Base-by-base conservation (phyloP, 2,888 invertebrate species). In the Hirudinaria manillensis region DNA sequence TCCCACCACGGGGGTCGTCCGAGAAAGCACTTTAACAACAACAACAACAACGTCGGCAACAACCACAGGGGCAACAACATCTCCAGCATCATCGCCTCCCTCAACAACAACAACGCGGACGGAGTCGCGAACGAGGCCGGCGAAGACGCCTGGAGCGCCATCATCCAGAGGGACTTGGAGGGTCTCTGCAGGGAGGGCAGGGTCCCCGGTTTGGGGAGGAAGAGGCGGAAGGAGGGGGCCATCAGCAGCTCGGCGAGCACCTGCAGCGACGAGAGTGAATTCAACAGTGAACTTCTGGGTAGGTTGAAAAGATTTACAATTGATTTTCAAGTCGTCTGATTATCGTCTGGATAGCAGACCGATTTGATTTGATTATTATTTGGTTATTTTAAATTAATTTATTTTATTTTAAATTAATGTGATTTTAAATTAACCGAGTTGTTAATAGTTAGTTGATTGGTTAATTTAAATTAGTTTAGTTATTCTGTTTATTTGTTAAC, bases 231-330 rank as follows among this genome's bases (percentile, higher is more conserved):
- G 65, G 65, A 67, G 1, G 77, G 76, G 3, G 76, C 56, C 3
- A 27, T 51, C 29, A 79, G 79, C 76, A 77, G 78, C 29, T 75
- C 76, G 3, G 80, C 79, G 7, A 78, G 78, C 65, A 80, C 78
- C 2, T 80, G 80, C 56, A 78, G 78, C 38, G 80, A 80, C 21
- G 80, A 80, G 75, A 79, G 76, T 56, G 77, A 77, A 56, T 38
- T 36, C 32, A 72, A 27, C 71, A 77, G 61, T 27, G 78, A 77
- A 4, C 65, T 74, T 10, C 53, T 73, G 3, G 73, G 73, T 73
- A 16, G 24, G 61, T 72, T 1, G 27, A 53, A 4, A 29, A 24
- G 16, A 3, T 24, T 51, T 55, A 51, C 51, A 6, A 4, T 71
- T 7, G 7, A 29, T 24, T 71, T 71, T 45, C 51, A 51, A 10